These are phyloP conservation scores for Rousettus leschenaultii DNA, from an alignment of 2,113 vertebrate genomes.

Conservation along the genomic window DNA sequence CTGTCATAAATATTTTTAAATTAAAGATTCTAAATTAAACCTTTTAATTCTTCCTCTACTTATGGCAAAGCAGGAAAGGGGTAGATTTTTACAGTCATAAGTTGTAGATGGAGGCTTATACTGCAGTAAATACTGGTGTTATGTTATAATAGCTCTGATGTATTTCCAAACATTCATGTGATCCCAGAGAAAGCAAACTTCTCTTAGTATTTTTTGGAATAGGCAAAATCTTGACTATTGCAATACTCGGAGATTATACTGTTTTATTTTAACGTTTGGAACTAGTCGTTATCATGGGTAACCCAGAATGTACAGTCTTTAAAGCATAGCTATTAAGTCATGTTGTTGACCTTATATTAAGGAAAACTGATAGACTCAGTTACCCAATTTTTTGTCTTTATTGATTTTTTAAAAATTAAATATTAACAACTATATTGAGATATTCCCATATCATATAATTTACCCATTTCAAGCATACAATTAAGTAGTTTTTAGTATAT, in stretches of 20 bases:
- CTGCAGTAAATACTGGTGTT: neutral
- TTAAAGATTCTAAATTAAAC: neutral
- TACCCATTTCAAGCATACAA: neutral
- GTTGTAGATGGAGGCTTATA: neutral
- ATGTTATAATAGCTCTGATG: neutral
- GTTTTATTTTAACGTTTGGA: conserved; percentile 33
- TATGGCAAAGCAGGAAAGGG: neutral
- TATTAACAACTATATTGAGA: neutral
- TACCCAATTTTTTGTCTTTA: neutral
- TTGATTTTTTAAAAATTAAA: neutral
- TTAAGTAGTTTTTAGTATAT: neutral
- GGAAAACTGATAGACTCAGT: neutral
- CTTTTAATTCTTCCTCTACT: neutral
- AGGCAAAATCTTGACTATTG: neutral
- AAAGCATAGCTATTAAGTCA: neutral
- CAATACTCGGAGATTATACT: neutral
- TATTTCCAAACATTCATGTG: neutral
- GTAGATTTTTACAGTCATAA: neutral
- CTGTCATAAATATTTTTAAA: conserved; percentile 5
- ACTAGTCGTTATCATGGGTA: neutral
- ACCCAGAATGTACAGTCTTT: neutral
- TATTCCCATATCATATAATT: neutral
- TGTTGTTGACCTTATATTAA: neutral
- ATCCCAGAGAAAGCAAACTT: neutral
- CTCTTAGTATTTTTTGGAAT: neutral